Evolutionary conservation across 2,888 invertebrate species (phyloP), one percentile per base, ranked within the genome.

Genomic region (Netelia fuscicornis): DNA sequence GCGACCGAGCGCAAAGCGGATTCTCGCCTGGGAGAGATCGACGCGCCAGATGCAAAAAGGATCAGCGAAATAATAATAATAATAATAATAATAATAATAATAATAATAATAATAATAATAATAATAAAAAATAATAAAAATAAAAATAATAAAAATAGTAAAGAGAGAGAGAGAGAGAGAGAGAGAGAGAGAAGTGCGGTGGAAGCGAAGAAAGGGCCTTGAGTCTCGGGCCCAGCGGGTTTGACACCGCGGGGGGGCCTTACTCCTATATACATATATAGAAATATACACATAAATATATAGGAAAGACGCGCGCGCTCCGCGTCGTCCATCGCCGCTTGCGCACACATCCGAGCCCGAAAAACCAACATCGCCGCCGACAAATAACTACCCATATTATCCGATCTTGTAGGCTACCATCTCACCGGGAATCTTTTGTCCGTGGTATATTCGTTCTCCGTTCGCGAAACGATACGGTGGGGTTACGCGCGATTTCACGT

Each of bases 341-440:
- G 64, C 20, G 44, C 70, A 84, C 81, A 78, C 74, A 78, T 84
- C 68, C 70, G 62, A 48, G 65, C 65, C 88, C 89, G 90, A 92
- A 93, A 92, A 93, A 93, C 92, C 93, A 93, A 93, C 93, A 93
- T 93, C 91, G 92, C 91, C 91, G 93, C 92, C 93, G 93, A 93
- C 93, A 93, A 93, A 93, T 93, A 93, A 93, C 92, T 92, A 92
- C 92, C 91, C 92, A 91, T 91, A 92, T 93, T 93, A 93, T 93
- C 91, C 92, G 92, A 92, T 92, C 92, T 92, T 91, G 92, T 90
- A 91, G 90, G 93, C 93, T 93, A 93, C 93, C 92, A 93, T 92
- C 92, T 92, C 92, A 89, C 91, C 92, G 91, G 86, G 92, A 90
- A 90, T 90, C 91, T 91, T 92, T 92, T 93, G 92, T 92, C 88